phyloP scores from a whole-genome alignment of 2,888 invertebrate genomes.

The Amiota mariae region DNA sequence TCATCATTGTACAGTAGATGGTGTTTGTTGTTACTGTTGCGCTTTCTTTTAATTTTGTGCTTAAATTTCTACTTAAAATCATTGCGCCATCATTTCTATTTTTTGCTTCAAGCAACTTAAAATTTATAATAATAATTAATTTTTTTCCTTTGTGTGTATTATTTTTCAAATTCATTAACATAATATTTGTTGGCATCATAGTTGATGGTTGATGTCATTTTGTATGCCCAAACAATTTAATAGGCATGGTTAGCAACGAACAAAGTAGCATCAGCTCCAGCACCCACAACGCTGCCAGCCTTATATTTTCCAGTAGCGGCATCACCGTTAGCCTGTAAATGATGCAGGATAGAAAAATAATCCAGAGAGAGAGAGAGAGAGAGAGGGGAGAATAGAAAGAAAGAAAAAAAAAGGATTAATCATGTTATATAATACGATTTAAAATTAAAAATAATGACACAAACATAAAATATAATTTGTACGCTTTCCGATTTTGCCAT shows the following conservation, averaged over 20 bases:
- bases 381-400: constrained; percentile 30
- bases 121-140: background rate
- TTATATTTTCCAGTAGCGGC: constrained; percentile 93
- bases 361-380: constrained; percentile 38
- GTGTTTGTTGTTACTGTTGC: constrained; percentile 8
- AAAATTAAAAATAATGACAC: constrained; percentile 20
- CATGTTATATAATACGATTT: constrained; percentile 21
- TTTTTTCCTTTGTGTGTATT: background rate
- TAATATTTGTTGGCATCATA: constrained; percentile 24
- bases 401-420: constrained; percentile 38
- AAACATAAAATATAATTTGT: constrained; percentile 12
- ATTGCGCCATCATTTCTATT: background rate
- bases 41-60: constrained; percentile 8
- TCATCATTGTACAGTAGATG: too few species aligned
- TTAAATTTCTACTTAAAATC: constrained; percentile 26
- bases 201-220: constrained; percentile 41
- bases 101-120: constrained; percentile 7
- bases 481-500: background rate
- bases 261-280: constrained; percentile 89
- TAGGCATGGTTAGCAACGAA: constrained; percentile 98
- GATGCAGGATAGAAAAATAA: too few species aligned
- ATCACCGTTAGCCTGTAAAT: constrained; percentile 89
- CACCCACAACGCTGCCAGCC: constrained; percentile 88
- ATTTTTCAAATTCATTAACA: too few species aligned
- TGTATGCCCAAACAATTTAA: constrained; percentile 75